Evolutionary conservation across 2,888 invertebrate species (phyloP), one percentile per base, ranked within the genome.

Genomic region (Parasteatoda lunata): DNA sequence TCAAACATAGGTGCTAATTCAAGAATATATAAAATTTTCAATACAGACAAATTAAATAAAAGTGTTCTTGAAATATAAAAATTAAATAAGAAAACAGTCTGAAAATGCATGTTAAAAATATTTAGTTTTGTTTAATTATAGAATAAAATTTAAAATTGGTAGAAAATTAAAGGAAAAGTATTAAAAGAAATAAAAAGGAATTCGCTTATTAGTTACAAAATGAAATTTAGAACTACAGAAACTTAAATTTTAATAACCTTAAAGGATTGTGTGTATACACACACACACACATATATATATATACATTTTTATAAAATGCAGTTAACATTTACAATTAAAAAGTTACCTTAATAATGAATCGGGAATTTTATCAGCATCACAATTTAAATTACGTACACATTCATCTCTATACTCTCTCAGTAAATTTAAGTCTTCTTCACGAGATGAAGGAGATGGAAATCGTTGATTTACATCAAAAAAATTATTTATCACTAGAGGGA

Each of bases 391-490:
- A 69, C 94, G 93, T 0, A 95, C 92, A 54, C 95, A 92, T 89
- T 95, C 94, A 85, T 94, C 92, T 84, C 95, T 93, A 90, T 96
- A 94, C n/a, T 92, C 92, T 76, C 94, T 91, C 52, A 97, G 91
- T 77, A 94, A 92, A 85, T 93, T 92, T 1, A 94, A 93, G 90
- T 97, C 96, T 49, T 94, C 93, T 77, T 94, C 93, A 81, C 95
- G 93, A 51, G 93, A 93, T n/a, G 93, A 93, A 13, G 94, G 94
- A 64, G 93, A 93, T 9, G 97, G 97, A 91, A 96, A 95, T 65
- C 96, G 94, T 4, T 69, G 93, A 88, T 95, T 93, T 83, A 94
- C 93, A 90, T 95, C 95, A 88, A 96, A 94, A 92, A 97, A 98
- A 90, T 95, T 94, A 84, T 96, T 93, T 54, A 97, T 92, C 84